Evolutionary conservation across 2,797 vertebrate species (phyloP).

Genomic region (Bufotes viridis): DNA sequence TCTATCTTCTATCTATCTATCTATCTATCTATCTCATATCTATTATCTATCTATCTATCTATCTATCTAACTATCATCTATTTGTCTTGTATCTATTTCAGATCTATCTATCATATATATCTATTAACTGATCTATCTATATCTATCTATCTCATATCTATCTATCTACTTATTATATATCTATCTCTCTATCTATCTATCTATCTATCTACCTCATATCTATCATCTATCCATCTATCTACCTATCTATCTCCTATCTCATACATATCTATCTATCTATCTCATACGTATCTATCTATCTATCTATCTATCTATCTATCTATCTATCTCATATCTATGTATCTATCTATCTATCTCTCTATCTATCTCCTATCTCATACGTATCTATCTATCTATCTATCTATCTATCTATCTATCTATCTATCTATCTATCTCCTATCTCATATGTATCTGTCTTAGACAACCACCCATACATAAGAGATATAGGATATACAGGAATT

Average conservation of each 20-base stretch:
- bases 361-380: neutral
- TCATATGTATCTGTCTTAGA: neutral
- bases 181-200: neutral
- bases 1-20: no score
- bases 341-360: constrained; percentile 29
- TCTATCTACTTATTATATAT: neutral
- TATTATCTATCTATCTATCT: neutral
- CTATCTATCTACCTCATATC: neutral
- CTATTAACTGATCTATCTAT: no score
- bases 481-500: neutral
- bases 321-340: no score
- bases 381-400: constrained; percentile 18
- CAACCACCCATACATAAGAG: neutral
- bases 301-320: neutral
- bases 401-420: constrained; percentile 5
- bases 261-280: no score
- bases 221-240: neutral
- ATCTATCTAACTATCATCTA: neutral
- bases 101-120: neutral
- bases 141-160: neutral
- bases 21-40: no score
- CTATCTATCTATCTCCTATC: neutral
- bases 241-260: no score
- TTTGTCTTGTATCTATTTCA: neutral
- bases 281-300: neutral